Base-by-base conservation (phyloP, 2,888 invertebrate species). In the Atrina japonica region DNA sequence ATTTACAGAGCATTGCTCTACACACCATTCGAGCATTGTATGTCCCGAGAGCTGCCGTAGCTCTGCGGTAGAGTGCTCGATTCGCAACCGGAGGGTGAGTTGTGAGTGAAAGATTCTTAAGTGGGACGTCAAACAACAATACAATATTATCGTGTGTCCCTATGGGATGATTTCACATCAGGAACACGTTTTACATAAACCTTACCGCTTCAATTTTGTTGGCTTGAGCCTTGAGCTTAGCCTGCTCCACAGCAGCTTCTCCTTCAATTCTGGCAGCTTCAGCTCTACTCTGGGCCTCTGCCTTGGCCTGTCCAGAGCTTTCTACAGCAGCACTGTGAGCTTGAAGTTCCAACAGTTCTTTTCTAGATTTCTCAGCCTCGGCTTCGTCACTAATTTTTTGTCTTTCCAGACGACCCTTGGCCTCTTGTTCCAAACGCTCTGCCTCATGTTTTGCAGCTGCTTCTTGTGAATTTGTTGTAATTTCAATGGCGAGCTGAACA, bases 401-500 rank as follows among this genome's bases (percentile, higher is more conserved):
- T 18, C 92, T 83, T 79, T 92, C 92, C 70, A 92, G 85, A 23
- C 89, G 86, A 67, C 92, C 92, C 70, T 88, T 90, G 6, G 92
- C 92, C 76, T 92, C 91, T 79, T 92, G 92, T 78, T 92, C 92
- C 40, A 91, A 82, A 56, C 92, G 84, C 75, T 92, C 91, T 5
- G 92, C 92, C 76, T 92, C 92, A 80, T 92, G 92, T 73, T 91
- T 91, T 23, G 92, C 92, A 47, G 92, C 86, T 25, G 92, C 92
- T 80, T 92, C 92, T 83, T 92, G 92, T 11, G 91, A 91, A 82
- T 91, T 92, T 64, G 92, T 92, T 3, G 92, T 92, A 77, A 92
- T 92, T 81, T 92, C 92, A 72, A 92, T 92, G 75, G 92, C 92
- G 52, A 92, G 85, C 78, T 92, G 92, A 11, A 92, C 92, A 41